Percentiles rank a stretch among this genome's conserved stretches.
Conservation (phyloP, 2,113 vertebrate genomes). For the Eolophus roseicapilla region DNA sequence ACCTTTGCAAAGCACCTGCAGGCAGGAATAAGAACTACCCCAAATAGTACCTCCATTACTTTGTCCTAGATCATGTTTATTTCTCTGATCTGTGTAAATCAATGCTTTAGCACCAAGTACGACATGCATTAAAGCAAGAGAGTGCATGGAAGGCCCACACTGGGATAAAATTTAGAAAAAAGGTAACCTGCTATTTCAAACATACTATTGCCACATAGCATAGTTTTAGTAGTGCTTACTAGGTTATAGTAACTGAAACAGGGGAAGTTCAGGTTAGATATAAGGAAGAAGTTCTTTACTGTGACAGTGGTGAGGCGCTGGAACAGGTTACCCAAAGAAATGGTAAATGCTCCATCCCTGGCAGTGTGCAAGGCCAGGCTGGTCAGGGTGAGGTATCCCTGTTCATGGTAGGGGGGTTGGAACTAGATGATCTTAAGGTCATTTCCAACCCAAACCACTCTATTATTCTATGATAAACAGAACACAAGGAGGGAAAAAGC, state of each 20-base stretch:
- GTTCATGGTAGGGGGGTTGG: neutral
- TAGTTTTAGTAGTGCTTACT: neutral
- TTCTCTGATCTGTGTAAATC: neutral
- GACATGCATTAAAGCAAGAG: neutral
- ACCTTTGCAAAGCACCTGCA: neutral
- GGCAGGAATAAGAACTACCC: neutral
- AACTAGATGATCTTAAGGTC: neutral
- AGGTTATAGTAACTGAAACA: neutral
- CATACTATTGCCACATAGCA: neutral
- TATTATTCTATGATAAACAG: neutral
- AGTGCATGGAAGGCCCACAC: neutral
- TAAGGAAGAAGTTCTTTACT: neutral
- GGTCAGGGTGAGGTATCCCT: neutral
- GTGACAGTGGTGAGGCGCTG: neutral
- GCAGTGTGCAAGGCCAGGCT: neutral
- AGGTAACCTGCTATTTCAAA: neutral
- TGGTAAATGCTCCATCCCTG: neutral
- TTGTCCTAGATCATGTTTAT: neutral
- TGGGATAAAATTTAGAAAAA: neutral
- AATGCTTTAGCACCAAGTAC: neutral
- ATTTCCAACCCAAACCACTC: neutral
- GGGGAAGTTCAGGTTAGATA: neutral
- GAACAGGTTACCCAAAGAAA: neutral
- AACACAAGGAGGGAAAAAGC: neutral
- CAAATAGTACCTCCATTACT: neutral